phyloP scores from a whole-genome alignment of 2,113 vertebrate species.

The Lophochroa leadbeateri region DNA sequence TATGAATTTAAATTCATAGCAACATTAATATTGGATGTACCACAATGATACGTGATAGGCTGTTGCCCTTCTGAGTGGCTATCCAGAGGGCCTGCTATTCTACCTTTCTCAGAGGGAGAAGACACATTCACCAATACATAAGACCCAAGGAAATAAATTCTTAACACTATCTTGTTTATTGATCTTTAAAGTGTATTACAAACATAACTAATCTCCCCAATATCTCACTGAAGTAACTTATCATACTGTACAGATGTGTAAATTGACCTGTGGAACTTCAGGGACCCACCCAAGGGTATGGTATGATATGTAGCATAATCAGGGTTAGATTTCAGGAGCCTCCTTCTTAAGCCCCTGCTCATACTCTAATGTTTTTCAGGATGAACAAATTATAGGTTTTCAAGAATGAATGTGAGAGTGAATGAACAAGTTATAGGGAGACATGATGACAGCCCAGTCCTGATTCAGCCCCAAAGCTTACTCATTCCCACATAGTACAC shows the following conservation, averaged over 20 bases:
- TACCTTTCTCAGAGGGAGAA: background rate
- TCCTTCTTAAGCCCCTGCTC: background rate
- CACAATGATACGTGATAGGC: too few species aligned
- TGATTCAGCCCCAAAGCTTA: background rate
- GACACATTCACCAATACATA: rapidly evolving
- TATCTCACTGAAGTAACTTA: background rate
- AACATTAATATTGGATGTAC: background rate
- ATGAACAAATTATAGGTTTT: constrained; percentile 45
- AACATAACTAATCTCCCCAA: background rate
- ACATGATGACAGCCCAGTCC: background rate
- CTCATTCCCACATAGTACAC: background rate
- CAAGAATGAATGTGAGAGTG: constrained; percentile 2
- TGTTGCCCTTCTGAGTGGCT: background rate
- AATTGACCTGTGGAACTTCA: background rate
- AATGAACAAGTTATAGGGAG: constrained; percentile 29
- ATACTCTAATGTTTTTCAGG: background rate
- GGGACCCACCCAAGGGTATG: background rate
- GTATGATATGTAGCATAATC: background rate
- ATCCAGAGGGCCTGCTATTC: background rate
- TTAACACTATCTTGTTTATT: background rate
- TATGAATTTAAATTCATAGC: background rate
- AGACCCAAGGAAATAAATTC: background rate
- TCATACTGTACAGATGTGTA: background rate
- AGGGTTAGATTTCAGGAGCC: background rate
- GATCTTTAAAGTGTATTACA: background rate